Conservation (phyloP, 2,797 vertebrate species). For the Rallus crepitans region DNA sequence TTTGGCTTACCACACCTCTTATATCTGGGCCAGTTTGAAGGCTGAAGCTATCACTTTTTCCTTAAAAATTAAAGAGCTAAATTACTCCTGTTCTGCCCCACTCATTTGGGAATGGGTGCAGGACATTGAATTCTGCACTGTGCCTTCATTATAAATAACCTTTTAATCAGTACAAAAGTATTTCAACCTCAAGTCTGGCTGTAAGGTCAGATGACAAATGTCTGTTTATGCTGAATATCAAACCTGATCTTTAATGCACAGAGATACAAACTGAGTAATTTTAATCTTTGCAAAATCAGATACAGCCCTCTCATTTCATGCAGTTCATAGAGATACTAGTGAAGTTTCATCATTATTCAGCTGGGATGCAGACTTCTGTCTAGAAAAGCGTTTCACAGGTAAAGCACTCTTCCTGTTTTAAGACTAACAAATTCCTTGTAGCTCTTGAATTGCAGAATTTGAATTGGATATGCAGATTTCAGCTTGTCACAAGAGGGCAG, state of each 20-base stretch:
- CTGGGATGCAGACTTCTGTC: background rate
- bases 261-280: background rate
- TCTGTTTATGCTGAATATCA: background rate
- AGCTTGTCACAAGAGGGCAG: conserved; percentile 69
- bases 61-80: background rate
- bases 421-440: background rate
- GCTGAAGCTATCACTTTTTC: background rate
- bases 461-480: background rate
- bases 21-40: background rate
- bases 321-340: background rate
- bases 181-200: background rate
- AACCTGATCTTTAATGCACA: background rate
- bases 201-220: background rate
- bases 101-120: background rate
- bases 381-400: background rate
- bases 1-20: background rate
- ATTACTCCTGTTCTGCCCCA: background rate
- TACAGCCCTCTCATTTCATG: background rate
- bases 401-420: background rate
- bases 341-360: background rate
- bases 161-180: background rate
- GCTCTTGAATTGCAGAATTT: background rate
- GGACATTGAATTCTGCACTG: background rate
- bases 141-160: background rate
- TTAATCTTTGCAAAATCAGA: background rate